Base-by-base conservation (phyloP, 1,140 invertebrate species). In the Catajapyx aquilonaris region DNA sequence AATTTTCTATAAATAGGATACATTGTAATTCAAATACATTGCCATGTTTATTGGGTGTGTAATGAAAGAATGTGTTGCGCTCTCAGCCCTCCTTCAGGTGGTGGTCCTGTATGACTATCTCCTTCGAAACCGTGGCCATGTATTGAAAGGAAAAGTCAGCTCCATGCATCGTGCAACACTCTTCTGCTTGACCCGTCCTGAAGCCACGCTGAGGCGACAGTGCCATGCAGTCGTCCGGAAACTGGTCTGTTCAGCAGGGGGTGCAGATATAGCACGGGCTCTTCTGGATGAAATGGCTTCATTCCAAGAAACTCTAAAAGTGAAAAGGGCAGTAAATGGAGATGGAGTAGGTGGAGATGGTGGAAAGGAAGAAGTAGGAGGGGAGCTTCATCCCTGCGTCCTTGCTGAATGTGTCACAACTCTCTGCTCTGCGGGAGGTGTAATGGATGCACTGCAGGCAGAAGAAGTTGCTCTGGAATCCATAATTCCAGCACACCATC, bases 401-500 rank as follows among this genome's bases (percentile, higher is more conserved):
- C 47, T 18, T n/a, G 38, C 37, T 33, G 61, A 66, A 36, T 59
- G 57, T 49, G 50, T 68, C 37, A 56, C 53, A 21, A 57, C 61
- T 1, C 39, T 69, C 25, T 68, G 65, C 52, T 60, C 62, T 9
- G n/a, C n/a, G n/a, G 57, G 47, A 40, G 57, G 42, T 46, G 55
- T 56, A 55, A 36, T 68, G 19, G 46, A 53, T 3, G 31, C 44
- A 22, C 56, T 64, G 38, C 65, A 73, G 34, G 52, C 56, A 0
- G 55, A 69, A 35, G 45, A 51, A 2, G 41, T 78, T 19, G 66
- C 66, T 1, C 44, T 74, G 35, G 69, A 73, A 33, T 55, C 68
- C 11, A 51, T 86, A 9, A 57, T 73, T 19, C 64, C 71, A 23
- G 60, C 65, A 20, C 75, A 84, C 54, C 67, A 81, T 54, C 76